A percentile compares a stretch with the other conserved stretches of the same genome.
Conservation (phyloP, 2,888 invertebrate genomes). For the Camponotus fellah region DNA sequence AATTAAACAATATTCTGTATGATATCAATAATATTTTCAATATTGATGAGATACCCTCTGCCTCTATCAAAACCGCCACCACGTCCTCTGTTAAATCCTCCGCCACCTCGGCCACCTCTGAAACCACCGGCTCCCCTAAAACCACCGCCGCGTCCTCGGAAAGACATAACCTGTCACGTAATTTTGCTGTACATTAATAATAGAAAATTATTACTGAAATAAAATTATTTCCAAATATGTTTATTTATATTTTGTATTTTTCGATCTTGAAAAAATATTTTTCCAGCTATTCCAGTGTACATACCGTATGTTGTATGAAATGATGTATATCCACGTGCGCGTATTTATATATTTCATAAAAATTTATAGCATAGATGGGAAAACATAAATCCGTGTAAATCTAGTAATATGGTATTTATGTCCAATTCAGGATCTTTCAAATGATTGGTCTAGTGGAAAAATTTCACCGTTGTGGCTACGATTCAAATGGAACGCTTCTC, state of each 20-base stretch:
- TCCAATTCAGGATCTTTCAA: no score
- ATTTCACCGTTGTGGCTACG: background rate
- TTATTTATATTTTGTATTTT: background rate
- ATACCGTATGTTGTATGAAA: background rate
- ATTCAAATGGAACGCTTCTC: background rate
- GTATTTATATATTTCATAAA: background rate
- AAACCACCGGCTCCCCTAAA: constrained; percentile 72
- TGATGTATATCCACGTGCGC: background rate
- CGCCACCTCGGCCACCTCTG: constrained; percentile 77
- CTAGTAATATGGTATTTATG: no score
- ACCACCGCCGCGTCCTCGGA: constrained; percentile 78
- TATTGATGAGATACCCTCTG: constrained; percentile 59
- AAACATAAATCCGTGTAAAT: background rate
- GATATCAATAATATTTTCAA: background rate
- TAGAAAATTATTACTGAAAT: background rate
- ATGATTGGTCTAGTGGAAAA: background rate
- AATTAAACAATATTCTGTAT: background rate
- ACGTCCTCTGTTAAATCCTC: constrained; percentile 73
- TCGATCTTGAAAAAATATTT: background rate
- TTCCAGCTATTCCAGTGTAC: background rate
- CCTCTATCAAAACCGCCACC: constrained; percentile 74
- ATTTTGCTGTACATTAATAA: background rate
- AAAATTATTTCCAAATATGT: constrained; percentile 9
- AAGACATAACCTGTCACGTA: constrained; percentile 21
- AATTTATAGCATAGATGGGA: background rate